These are phyloP conservation scores for Caerostris darwini DNA, from an alignment of 1,140 invertebrate species.

Conservation along the genomic window DNA sequence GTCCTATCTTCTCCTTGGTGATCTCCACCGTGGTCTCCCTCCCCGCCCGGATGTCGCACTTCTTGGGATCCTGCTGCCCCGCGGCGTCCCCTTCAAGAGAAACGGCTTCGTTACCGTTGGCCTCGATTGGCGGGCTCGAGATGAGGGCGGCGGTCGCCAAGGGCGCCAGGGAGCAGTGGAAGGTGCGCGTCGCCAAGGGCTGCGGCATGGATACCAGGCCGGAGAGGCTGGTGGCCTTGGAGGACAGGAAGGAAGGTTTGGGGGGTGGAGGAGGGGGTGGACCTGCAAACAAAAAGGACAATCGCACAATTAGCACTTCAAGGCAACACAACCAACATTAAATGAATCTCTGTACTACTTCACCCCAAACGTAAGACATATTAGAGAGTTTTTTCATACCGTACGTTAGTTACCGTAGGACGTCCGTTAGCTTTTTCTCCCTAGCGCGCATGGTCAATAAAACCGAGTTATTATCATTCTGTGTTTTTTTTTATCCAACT, in stretches of 20 bases:
- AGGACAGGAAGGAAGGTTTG: conserved; percentile 73
- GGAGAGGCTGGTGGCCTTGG: not conserved
- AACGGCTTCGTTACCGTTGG: conserved; percentile 30
- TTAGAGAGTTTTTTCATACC: no score
- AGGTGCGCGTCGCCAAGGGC: not conserved
- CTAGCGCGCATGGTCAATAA: no score
- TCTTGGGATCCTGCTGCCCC: conserved; percentile 76
- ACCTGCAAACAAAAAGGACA: conserved; percentile 77
- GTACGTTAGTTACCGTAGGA: no score
- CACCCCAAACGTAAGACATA: no score
- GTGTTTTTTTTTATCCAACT: no score
- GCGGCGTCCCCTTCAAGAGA: conserved; percentile 73
- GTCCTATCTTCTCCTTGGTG: conserved; percentile 90
- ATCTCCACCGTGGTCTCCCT: conserved; percentile 94
- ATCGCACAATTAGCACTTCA: no score
- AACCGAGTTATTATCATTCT: no score
- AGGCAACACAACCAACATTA: no score
- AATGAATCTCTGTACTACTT: no score
- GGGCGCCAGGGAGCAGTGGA: not conserved
- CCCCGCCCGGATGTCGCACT: conserved; percentile 83
- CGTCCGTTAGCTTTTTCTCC: no score
- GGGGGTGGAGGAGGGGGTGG: conserved; percentile 78
- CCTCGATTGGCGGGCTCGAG: conserved; percentile 17
- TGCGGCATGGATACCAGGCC: not conserved
- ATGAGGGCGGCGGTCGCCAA: not conserved